Base-by-base conservation (phyloP, 2,797 vertebrate genomes). In the Muscicapa striata region DNA sequence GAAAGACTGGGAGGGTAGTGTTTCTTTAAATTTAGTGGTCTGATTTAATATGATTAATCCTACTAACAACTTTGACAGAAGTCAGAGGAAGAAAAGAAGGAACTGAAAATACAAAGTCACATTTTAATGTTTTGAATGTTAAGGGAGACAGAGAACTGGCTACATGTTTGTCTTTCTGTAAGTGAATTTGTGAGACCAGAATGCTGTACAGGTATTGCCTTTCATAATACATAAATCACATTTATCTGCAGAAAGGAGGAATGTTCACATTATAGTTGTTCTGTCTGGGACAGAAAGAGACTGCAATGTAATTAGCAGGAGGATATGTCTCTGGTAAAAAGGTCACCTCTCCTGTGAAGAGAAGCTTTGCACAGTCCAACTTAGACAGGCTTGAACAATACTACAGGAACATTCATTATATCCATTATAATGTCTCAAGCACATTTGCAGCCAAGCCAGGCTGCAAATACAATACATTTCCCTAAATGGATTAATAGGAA, bases 401-500 rank as follows among this genome's bases (percentile, higher is more conserved):
- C 36, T 55, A 77, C 38, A 85, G 69, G 38, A 64, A 83, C 52
- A 67, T 70, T 85, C 52, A 77, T 61, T 82, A 82, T 45, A 74
- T 15, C 32, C 21, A 34, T 85, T 85, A 27, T 38, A 70, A 80
- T 73, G 64, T 89, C 48, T 87, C 57, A 67, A 89, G 84, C 32
- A 77, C 41, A 70, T 85, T 15, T 95, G 69, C 62, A 80, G 85
- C 16, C 64, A 70, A 40, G 27, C 14, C 45, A 68, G 38, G 45
- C 85, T 93, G 76, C 45, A 94, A 87, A 92, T 66, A 59, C 63
- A 86, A 70, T 72, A 57, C 20, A 43, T 72, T 75, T 81, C 32
- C 52, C 45, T 91, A 91, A 87, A 76, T 43, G n/a, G 64, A 61
- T 83, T 92, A 85, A 54, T 77, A 89, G 83, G 80, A 79, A 93